Evolutionary conservation across 2,888 invertebrate species (phyloP).

Genomic region (Ferrisia virgata): DNA sequence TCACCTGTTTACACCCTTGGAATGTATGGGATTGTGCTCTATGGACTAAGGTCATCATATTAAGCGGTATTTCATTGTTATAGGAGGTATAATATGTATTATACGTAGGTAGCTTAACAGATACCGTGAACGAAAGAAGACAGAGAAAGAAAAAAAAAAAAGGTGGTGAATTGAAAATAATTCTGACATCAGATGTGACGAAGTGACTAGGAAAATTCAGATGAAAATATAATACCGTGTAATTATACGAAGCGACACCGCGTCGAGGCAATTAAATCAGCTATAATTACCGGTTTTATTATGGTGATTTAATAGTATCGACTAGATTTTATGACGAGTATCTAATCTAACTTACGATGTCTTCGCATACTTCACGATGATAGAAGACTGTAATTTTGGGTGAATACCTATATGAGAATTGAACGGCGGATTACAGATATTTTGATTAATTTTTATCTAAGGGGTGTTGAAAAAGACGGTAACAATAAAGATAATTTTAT

Average conservation of each 20-base stretch:
- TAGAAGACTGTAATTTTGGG: background rate
- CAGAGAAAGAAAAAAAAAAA: background rate
- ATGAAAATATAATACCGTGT: background rate
- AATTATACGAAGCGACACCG: background rate
- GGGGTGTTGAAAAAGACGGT: too few relatives aligned
- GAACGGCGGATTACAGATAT: too few relatives aligned
- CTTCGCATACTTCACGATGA: background rate
- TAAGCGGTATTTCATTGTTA: background rate
- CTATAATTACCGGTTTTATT: background rate
- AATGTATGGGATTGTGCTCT: background rate
- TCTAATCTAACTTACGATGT: too few relatives aligned
- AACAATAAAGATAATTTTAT: too few relatives aligned
- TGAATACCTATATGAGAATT: too few relatives aligned
- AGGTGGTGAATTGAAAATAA: background rate
- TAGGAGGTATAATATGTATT: too few relatives aligned
- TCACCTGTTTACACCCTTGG: conserved; percentile 14
- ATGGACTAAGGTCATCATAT: background rate
- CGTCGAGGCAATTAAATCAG: background rate
- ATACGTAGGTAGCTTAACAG: background rate
- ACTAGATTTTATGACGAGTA: background rate
- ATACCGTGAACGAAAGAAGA: background rate
- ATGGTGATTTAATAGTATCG: background rate
- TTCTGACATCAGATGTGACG: background rate
- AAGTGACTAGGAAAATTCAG: background rate
- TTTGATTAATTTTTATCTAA: too few relatives aligned